These are phyloP conservation scores for Rhadinocentrus ornatus DNA, from an alignment of 2,797 vertebrate genomes.

Conservation along the genomic window DNA sequence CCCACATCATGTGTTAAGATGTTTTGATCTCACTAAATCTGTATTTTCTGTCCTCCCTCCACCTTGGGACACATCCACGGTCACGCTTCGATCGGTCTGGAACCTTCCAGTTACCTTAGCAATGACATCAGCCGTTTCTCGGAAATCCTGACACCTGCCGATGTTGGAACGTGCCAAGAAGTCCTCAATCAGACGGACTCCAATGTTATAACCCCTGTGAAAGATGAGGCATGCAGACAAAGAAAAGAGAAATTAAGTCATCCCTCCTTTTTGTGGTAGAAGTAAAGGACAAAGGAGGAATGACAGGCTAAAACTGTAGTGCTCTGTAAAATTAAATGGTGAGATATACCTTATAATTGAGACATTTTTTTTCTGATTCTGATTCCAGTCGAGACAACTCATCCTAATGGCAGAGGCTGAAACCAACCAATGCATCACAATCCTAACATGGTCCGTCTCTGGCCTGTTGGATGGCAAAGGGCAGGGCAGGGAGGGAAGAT, in stretches of 20 bases:
- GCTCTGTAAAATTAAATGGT: constrained; percentile 1
- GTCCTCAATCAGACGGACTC: constrained; percentile 97
- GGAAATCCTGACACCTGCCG: constrained; percentile 97
- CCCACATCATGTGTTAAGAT: constrained; percentile 1
- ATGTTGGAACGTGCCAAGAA: constrained; percentile 97
- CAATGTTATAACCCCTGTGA: constrained; percentile 97
- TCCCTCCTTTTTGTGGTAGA: background rate
- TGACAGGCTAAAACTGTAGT: background rate
- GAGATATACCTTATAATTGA: background rate
- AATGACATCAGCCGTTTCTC: constrained; percentile 98
- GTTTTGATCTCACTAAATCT: constrained; percentile 35
- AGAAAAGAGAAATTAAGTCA: constrained; percentile 13
- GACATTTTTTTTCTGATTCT: constrained; percentile 18
- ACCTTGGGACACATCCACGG: constrained; percentile 53
- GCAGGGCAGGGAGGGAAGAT: constrained; percentile 31
- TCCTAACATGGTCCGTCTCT: constrained; percentile 54
- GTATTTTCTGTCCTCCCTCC: constrained; percentile 17
- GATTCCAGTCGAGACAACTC: constrained; percentile 23
- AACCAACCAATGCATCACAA: constrained; percentile 38
- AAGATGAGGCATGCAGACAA: background rate
- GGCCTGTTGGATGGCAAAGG: constrained; percentile 24
- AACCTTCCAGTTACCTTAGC: constrained; percentile 89
- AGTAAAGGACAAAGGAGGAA: constrained; percentile 1
- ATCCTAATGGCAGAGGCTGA: constrained; percentile 18
- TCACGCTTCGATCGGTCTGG: constrained; percentile 61